Conservation (phyloP, 2,113 vertebrate species). For the Nothobranchius kuhntae region DNA sequence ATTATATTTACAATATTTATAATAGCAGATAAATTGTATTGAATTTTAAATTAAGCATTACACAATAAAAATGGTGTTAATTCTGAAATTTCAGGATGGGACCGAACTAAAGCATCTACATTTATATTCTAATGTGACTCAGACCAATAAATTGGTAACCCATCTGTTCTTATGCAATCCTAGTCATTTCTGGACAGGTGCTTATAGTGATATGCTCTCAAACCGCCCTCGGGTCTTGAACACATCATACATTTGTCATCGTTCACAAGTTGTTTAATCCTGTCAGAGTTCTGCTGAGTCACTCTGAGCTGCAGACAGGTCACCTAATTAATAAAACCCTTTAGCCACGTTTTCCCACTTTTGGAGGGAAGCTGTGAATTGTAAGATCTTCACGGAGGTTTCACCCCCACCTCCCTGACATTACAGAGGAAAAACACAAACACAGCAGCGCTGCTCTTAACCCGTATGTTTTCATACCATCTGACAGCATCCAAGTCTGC, state of each 20-base stretch:
- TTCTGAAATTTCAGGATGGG: background rate
- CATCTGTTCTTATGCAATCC: background rate
- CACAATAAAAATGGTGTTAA: background rate
- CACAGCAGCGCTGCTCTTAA: background rate
- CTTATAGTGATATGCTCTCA: background rate
- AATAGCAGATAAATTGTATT: too few species aligned
- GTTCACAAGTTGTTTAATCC: constrained; percentile 3
- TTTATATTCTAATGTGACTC: too few species aligned
- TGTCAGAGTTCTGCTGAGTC: constrained; percentile 8
- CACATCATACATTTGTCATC: background rate
- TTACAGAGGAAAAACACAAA: background rate
- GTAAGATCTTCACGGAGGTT: constrained; percentile 22
- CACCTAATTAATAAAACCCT: constrained; percentile 15
- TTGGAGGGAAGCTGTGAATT: constrained; percentile 42
- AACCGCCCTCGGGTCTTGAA: background rate
- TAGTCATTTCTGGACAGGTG: background rate
- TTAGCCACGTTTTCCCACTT: constrained; percentile 23
- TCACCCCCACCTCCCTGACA: background rate
- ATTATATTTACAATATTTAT: too few species aligned
- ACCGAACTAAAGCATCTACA: too few species aligned
- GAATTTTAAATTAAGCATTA: too few species aligned
- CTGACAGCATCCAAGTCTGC: background rate
- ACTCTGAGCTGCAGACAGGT: constrained; percentile 8
- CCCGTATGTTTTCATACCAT: background rate
- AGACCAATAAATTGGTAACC: background rate